Evolutionary conservation across 1,140 invertebrate species (phyloP), one percentile per base, ranked within the genome.

Genomic region (Hylaeus volcanicus): DNA sequence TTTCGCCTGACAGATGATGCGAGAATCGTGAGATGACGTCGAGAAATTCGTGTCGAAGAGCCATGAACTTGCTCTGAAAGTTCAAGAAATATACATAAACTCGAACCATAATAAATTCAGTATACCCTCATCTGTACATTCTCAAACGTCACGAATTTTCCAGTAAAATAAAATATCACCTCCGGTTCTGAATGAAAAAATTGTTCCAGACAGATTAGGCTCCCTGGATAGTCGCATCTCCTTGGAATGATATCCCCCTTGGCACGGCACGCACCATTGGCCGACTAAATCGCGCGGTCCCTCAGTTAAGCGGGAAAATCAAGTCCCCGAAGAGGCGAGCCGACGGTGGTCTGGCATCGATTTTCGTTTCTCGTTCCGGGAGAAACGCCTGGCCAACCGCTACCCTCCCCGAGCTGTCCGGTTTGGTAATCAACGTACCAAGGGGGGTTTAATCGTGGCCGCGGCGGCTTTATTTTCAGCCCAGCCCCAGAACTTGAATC

Each of bases 401-500:
- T 37, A 26, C n/a, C 9, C 55, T 71, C 3, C 37, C 48, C 4
- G 15, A 72, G 70, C 68, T 78, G 56, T 78, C 68, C 75, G 56
- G 68, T 72, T 78, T 72, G 68, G 75, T 78, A 71, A 78, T 78
- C 75, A 78, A 78, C 75, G 75, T 63, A 64, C 55, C 58, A 73
- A 79, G 76, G 65, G 76, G 56, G 71, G 77, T 79, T 79, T 79
- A 79, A 79, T 74, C 71, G 77, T 79, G 63, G 71, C 61, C 61
- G 61, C 9, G 77, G 61, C 9, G 77, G 77, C 70, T 79, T 79
- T 79, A 79, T 74, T 74, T 79, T 79, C 77, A 64, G 26, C 53
- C 53, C 45, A 15, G 12, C 15, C 43, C 26, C 74, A 51, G 61
- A 65, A 74, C 70, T 64, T 66, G 71, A 74, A 79, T 79, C 71